Conservation (phyloP, 2,113 vertebrate species). For the Lampris megalopsis region DNA sequence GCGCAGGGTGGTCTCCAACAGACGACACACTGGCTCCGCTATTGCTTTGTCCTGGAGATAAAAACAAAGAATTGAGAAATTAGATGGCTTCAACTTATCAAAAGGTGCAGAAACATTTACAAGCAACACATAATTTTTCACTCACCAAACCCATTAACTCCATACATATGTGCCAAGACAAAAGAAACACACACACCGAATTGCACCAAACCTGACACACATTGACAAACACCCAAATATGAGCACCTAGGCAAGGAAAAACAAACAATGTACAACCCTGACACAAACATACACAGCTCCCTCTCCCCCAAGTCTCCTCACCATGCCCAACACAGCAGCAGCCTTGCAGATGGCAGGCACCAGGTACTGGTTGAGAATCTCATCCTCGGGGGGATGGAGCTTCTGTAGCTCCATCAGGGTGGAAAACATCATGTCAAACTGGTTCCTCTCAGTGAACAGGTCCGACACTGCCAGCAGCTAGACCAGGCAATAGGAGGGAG, state of each 20-base stretch:
- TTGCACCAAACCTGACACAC: neutral
- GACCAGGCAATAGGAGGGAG: neutral
- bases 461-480: conserved; percentile 97
- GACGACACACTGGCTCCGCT: conserved; percentile 92
- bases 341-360: conserved; percentile 97
- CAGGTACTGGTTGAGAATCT: conserved; percentile 96
- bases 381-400: conserved; percentile 94
- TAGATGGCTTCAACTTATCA: neutral
- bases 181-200: neutral
- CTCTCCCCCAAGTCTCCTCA: conserved; percentile 71
- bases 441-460: conserved; percentile 97
- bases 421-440: conserved; percentile 98
- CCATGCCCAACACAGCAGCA: conserved; percentile 97
- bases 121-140: neutral
- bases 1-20: conserved; percentile 92
- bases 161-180: neutral
- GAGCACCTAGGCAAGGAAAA: neutral
- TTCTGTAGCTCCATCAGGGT: conserved; percentile 93
- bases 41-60: conserved; percentile 90
- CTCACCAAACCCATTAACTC: neutral
- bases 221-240: too few species aligned
- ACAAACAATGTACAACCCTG: neutral
- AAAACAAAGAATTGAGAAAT: neutral
- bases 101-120: neutral
- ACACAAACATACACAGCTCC: too few species aligned